phyloP scores from a whole-genome alignment of 2,888 invertebrate species.

The Eupithecia abbreviata region DNA sequence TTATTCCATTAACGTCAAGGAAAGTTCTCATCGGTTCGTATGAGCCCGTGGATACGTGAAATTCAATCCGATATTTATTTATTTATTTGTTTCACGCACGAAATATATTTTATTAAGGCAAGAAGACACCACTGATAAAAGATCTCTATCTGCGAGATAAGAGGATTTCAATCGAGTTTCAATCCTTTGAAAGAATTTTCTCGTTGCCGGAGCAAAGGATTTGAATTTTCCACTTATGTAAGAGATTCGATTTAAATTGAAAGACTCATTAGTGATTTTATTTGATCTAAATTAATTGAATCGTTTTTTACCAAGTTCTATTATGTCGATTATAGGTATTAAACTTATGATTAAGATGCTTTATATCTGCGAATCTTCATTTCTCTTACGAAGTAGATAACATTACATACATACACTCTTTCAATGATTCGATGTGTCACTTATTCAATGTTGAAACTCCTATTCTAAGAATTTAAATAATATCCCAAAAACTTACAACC shows the following conservation, averaged over 20 bases:
- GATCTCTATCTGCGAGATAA: conserved; percentile 35
- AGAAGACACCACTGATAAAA: conserved; percentile 37
- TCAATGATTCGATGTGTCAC: too few species aligned
- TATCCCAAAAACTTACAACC: too few species aligned
- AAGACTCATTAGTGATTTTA: background rate
- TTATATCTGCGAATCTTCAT: background rate
- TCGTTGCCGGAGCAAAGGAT: conserved; percentile 7
- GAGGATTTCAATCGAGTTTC: conserved; percentile 21
- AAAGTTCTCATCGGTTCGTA: background rate
- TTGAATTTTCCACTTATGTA: conserved; percentile 11
- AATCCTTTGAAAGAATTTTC: conserved; percentile 19
- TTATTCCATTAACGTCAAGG: background rate
- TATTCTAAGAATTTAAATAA: too few species aligned
- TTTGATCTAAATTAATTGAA: background rate
- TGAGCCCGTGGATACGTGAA: conserved; percentile 40
- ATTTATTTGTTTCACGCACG: conserved; percentile 48
- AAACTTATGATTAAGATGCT: too few species aligned
- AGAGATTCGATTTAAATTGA: background rate
- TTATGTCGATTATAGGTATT: background rate
- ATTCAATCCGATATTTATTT: conserved; percentile 53
- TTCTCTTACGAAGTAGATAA: too few species aligned
- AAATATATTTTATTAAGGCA: conserved; percentile 46
- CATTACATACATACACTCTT: too few species aligned
- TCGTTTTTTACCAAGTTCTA: background rate
- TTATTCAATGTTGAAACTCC: too few species aligned